phyloP scores from a whole-genome alignment of 2,113 vertebrate species.

The Elanus axillaris region DNA sequence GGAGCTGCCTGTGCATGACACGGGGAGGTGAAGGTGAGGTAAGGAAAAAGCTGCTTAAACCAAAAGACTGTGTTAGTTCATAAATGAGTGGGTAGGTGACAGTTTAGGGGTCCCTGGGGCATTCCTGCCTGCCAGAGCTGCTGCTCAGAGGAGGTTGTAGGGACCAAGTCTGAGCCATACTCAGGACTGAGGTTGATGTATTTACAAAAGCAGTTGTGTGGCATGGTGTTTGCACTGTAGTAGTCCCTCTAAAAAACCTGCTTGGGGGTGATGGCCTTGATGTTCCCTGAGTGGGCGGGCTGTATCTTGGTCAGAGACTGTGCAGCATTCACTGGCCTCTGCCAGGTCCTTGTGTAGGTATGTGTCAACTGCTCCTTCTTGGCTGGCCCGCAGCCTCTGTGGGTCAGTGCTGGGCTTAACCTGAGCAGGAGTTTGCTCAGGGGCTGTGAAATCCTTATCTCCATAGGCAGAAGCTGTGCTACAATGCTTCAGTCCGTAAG shows the following conservation, averaged over 20 bases:
- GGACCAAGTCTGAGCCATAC: background rate
- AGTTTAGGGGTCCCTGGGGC: background rate
- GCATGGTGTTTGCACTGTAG: background rate
- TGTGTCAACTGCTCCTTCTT: background rate
- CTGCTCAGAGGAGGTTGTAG: background rate
- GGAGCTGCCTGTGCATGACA: background rate
- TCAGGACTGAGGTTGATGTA: fast-evolving
- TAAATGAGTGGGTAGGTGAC: background rate
- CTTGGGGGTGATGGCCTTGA: background rate
- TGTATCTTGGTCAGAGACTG: background rate
- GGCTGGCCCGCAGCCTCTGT: background rate
- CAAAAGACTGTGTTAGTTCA: background rate
- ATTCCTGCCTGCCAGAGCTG: background rate
- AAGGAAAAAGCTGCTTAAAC: background rate
- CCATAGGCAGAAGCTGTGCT: background rate
- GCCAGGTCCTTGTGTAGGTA: background rate
- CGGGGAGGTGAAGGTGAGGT: background rate
- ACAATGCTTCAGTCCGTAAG: background rate
- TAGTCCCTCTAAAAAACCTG: background rate
- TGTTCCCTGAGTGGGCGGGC: background rate
- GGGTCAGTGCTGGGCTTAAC: background rate
- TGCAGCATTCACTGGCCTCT: background rate
- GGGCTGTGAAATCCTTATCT: background rate
- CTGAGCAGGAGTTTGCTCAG: background rate
- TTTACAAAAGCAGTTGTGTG: background rate